A percentile compares a stretch with the other conserved stretches of the same genome.
phyloP scores from a whole-genome alignment of 2,797 vertebrate species.

The Merluccius polli region DNA sequence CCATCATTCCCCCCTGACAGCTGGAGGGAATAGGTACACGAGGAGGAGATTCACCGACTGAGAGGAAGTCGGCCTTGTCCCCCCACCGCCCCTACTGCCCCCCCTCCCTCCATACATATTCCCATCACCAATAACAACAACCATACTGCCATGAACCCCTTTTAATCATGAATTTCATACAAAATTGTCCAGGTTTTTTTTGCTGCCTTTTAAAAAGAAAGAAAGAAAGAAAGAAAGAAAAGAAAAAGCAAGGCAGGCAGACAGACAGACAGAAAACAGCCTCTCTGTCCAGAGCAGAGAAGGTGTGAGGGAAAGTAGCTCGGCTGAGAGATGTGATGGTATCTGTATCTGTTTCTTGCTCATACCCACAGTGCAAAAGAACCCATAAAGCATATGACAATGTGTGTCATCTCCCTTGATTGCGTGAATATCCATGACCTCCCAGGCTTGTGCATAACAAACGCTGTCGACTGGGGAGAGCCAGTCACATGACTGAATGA shows the following conservation, averaged over 20 bases:
- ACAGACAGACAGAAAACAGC: background rate
- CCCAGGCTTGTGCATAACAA: conserved; percentile 18
- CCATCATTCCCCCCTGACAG: conserved; percentile 49
- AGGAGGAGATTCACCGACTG: conserved; percentile 48
- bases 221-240: too few relatives aligned
- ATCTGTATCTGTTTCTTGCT: background rate
- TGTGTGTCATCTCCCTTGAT: conserved; percentile 21
- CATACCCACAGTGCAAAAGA: conserved; percentile 5
- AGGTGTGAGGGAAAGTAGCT: background rate
- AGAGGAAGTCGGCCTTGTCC: conserved; percentile 41
- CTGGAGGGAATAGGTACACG: conserved; percentile 38
- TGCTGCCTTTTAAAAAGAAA: background rate
- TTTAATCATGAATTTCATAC: background rate
- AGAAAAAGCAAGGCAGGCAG: background rate
- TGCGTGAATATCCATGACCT: conserved; percentile 26
- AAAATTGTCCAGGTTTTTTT: background rate
- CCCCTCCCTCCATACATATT: background rate
- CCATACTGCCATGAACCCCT: background rate
- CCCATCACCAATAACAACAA: background rate
- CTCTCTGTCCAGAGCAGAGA: background rate
- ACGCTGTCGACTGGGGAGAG: background rate
- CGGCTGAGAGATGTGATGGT: background rate
- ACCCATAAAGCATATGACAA: conserved; percentile 17
- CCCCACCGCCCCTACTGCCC: background rate
- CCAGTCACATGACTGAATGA: conserved; percentile 22